phyloP scores from a whole-genome alignment of 2,888 invertebrate species.

The Epiblema foenella region DNA sequence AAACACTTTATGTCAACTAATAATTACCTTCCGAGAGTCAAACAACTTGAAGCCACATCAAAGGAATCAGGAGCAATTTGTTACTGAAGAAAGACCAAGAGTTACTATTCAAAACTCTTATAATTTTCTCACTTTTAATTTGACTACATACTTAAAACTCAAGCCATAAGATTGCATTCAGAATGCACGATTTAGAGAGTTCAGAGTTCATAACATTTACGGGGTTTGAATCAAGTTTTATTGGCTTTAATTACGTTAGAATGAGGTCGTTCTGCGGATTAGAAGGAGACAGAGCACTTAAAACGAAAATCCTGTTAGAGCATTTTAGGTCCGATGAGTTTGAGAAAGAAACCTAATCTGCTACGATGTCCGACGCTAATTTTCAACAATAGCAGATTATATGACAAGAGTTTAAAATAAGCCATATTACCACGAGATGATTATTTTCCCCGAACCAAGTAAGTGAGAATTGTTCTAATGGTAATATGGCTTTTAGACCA shows the following conservation, averaged over 20 bases:
- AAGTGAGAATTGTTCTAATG: too few species aligned
- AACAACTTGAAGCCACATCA: slow-evolving; percentile 12
- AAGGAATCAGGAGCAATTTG: slow-evolving; percentile 17
- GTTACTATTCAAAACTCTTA: background rate
- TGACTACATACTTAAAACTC: background rate
- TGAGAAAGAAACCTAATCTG: background rate
- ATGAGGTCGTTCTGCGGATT: background rate
- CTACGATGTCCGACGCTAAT: too few species aligned
- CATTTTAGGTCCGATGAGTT: background rate
- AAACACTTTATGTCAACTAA: slow-evolving; percentile 11
- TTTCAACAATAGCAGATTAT: too few species aligned
- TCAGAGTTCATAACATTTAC: background rate
- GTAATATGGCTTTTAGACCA: too few species aligned
- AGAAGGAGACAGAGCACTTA: background rate
- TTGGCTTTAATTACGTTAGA: background rate
- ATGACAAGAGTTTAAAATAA: too few species aligned
- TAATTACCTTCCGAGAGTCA: slow-evolving; percentile 1
- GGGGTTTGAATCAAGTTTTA: background rate
- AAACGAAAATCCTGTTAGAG: too few species aligned
- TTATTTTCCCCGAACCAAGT: too few species aligned
- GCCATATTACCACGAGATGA: too few species aligned
- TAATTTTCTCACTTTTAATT: background rate
- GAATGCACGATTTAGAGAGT: background rate
- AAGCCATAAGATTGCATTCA: background rate
- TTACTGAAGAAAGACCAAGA: background rate